These are phyloP conservation scores for Amphipoea oculea DNA, from an alignment of 2,888 invertebrate species.

Conservation along the genomic window DNA sequence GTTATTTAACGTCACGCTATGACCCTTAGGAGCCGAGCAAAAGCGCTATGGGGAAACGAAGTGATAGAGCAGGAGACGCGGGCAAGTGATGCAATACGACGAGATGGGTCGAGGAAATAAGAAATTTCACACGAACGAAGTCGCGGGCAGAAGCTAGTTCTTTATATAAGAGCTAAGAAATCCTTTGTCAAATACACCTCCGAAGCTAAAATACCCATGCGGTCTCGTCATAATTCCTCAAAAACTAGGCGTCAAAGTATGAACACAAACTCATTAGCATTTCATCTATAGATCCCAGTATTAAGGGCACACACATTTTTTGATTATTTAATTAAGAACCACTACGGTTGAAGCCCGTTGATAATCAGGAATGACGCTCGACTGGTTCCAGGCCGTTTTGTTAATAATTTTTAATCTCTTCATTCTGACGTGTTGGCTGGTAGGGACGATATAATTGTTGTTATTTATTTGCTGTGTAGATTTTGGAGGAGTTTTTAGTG, in stretches of 20 bases:
- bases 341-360: constrained; percentile 78
- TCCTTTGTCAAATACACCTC: not conserved
- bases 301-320: constrained; percentile 67
- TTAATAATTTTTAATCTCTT: constrained; percentile 85
- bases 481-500: constrained; percentile 31
- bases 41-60: too few species aligned
- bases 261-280: constrained; percentile 65
- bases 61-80: too few species aligned
- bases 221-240: constrained; percentile 8
- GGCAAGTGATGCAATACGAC: too few species aligned
- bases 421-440: constrained; percentile 68
- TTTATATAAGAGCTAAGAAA: not conserved
- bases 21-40: too few species aligned
- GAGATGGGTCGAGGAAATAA: too few species aligned
- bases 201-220: not conserved
- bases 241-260: constrained; percentile 34
- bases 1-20: too few species aligned
- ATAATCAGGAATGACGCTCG: constrained; percentile 86
- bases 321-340: constrained; percentile 85
- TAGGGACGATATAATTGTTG: constrained; percentile 44
- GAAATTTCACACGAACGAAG: too few species aligned
- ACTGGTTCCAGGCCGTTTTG: constrained; percentile 76
- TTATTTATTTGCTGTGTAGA: constrained; percentile 52
- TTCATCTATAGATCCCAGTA: constrained; percentile 57
- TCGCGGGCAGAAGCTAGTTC: not conserved